Base-by-base conservation (phyloP, 2,797 vertebrate genomes). In the Caiman crocodilus region DNA sequence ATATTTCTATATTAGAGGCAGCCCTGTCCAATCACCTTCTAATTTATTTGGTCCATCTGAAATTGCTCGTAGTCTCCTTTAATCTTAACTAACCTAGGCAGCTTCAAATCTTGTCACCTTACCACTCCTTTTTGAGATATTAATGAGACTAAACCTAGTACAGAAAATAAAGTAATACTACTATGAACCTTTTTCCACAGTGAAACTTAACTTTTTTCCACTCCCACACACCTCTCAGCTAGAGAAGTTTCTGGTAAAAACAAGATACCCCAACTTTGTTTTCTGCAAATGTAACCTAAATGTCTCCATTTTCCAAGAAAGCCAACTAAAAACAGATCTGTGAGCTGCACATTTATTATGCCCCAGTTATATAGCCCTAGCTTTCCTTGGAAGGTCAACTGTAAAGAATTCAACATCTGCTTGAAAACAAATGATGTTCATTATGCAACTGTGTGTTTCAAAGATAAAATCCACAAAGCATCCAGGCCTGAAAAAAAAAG, bases 301-400 rank as follows among this genome's bases (percentile, higher is more conserved):
- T 73, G 67, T 87, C 77, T 23, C 67, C 75, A 86, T 64, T 21
- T 7, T 56, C 28, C 12, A 65, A 59, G 90, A 2, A 60, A 77
- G 65, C 86, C 1, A 7, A 55, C 82, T 89, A 16, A 16, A 73
- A 50, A 25, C 61, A 30, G 55, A 84, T 76, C 1, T 5, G 61
- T 50, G 9, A 50, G 42, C 42, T 11, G 67, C 0, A 1, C n/a
- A 60, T 28, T 6, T 28, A 67, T 13, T 61, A 9, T 15, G 5
- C 25, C 73, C 5, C 11, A 57, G 0, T 26, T 28, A 25, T 76
- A 3, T 2, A 60, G n/a, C 30, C 57, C 11, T 32, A 21, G 58
- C 14, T 16, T 58, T 3, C 60, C 6, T 73, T 28, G n/a, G 88
- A 74, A 85, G 11, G 16, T 86, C 26, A 82, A 58, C 50, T 15